Base-by-base conservation (phyloP, 2,888 invertebrate genomes). In the Eupithecia pulchellata region DNA sequence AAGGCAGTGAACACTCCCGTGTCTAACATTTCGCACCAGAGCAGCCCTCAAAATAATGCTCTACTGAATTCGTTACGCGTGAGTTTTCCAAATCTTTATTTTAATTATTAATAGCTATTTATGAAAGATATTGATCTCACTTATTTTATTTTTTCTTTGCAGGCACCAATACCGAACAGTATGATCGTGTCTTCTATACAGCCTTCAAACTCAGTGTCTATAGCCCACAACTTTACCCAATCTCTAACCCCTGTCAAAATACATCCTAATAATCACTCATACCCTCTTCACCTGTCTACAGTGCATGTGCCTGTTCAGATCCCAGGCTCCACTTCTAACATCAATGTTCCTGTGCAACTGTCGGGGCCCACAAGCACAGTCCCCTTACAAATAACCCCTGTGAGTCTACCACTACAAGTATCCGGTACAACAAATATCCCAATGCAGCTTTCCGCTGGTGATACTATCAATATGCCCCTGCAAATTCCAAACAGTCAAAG, bases 131-230 rank as follows among this genome's bases (percentile, higher is more conserved):
- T 84, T 83, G 86, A 83, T 83, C 78, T 82, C 77, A 84, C 82
- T 89, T 83, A 81, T 85, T 85, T 84, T 82, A n/a, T n/a, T 84
- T 75, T 61, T 61, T 81, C 76, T 69, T 93, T 93, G 82, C 91
- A 94, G 94, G 89, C 92, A 84, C 93, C 93, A 84, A 91, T 90
- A 83, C 86, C 93, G 81, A 92, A 90, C 92, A 92, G 93, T 83
- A 93, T 93, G 94, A 91, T 94, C 83, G 91, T 94, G 82, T 91
- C 94, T 75, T 92, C 94, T 77, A 87, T 94, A 86, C 93, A 91
- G 82, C 86, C 92, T 71, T 92, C 91, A 86, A 93, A 87, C 87
- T 91, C 92, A 68, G 88, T 93, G 85, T 89, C 92, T 69, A 90
- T 93, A 69, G 87, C 91, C 74, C 93, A 94, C 78, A 91, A 86